Conservation (phyloP, 2,113 vertebrate genomes). For the Zosterops lateralis region DNA sequence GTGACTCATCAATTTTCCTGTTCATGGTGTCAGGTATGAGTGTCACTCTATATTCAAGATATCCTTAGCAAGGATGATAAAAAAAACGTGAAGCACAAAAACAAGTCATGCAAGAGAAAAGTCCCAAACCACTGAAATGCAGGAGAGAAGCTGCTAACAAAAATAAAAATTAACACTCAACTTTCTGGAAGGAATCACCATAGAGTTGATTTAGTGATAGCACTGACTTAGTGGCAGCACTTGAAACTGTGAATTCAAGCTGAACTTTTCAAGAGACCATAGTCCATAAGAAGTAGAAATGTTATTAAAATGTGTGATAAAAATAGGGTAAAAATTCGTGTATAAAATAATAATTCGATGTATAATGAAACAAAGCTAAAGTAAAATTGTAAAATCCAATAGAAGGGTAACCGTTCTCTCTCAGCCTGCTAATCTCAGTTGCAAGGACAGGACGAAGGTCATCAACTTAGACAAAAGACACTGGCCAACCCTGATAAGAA, state of each 20-base stretch:
- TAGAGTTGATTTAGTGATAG: neutral
- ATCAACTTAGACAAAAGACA: too few species aligned
- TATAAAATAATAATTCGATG: too few species aligned
- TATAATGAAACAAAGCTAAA: too few species aligned
- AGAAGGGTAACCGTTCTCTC: too few species aligned
- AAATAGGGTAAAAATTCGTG: too few species aligned
- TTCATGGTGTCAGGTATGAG: conserved; percentile 12
- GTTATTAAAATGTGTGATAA: too few species aligned
- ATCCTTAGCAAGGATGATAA: neutral
- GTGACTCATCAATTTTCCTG: conserved; percentile 49
- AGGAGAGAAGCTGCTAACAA: neutral
- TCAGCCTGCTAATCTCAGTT: too few species aligned
- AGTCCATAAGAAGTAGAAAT: neutral
- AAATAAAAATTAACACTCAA: neutral
- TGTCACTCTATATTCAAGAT: neutral
- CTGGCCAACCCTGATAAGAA: too few species aligned
- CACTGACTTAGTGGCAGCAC: neutral
- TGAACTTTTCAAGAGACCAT: neutral
- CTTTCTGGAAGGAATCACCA: neutral
- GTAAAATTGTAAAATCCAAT: too few species aligned
- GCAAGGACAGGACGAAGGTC: too few species aligned
- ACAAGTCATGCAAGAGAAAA: conserved; percentile 4
- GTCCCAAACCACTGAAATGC: neutral
- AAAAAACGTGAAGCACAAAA: neutral
- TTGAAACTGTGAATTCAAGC: neutral